A percentile compares a stretch with the other conserved stretches of the same genome.
These are phyloP conservation scores for Ormyrus nitidulus DNA, from an alignment of 2,888 invertebrate genomes.

Conservation along the genomic window DNA sequence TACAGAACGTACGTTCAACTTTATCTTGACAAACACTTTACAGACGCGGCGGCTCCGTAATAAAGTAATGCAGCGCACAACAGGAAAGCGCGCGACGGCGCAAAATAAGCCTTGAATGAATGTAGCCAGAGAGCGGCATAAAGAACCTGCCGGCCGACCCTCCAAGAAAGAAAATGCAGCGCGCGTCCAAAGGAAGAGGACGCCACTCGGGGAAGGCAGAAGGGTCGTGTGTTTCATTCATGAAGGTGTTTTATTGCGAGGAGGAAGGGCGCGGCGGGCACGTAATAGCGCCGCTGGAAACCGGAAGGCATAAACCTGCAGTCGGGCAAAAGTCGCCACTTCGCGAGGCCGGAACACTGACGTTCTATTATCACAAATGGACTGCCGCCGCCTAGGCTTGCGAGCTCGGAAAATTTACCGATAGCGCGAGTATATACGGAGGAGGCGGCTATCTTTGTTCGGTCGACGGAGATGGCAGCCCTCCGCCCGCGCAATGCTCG, in stretches of 20 bases:
- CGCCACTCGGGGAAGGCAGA: slow-evolving; percentile 21
- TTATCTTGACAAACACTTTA: too few relatives aligned
- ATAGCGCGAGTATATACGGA: background rate
- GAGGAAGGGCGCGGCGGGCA: slow-evolving; percentile 63
- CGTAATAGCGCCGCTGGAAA: slow-evolving; percentile 70
- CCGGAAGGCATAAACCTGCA: slow-evolving; percentile 72
- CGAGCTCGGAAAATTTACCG: background rate
- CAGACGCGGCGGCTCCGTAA: too few relatives aligned
- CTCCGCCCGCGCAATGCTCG: background rate
- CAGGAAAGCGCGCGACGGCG: too few relatives aligned
- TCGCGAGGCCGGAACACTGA: slow-evolving; percentile 39
- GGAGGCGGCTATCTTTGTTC: slow-evolving; percentile 33
- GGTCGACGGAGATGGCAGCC: slow-evolving; percentile 4
- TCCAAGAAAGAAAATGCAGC: background rate
- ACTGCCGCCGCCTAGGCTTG: background rate
- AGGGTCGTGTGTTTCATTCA: slow-evolving; percentile 68
- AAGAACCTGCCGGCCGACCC: background rate
- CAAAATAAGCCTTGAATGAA: too few relatives aligned
- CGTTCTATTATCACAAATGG: slow-evolving; percentile 40
- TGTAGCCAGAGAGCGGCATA: too few relatives aligned
- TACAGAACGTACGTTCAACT: too few relatives aligned
- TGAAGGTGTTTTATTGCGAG: slow-evolving; percentile 73
- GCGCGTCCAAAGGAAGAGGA: background rate
- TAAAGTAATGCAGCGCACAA: too few relatives aligned
- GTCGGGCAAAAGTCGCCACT: slow-evolving; percentile 65